phyloP scores from a whole-genome alignment of 2,113 vertebrate genomes.

The Percina caprodes region DNA sequence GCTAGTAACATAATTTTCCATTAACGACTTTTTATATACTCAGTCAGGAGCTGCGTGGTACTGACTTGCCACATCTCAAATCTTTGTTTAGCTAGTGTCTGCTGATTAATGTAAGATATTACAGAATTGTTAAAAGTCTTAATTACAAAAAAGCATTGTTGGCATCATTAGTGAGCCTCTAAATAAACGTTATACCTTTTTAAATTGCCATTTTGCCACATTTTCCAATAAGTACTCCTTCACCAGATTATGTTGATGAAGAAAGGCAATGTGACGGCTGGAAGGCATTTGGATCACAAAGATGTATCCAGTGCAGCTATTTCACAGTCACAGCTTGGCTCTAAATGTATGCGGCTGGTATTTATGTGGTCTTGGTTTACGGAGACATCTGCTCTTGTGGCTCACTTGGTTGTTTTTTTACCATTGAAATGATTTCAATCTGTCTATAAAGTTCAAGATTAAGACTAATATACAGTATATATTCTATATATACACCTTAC shows the following conservation, averaged over 20 bases:
- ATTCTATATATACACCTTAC: no score
- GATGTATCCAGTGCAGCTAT: background rate
- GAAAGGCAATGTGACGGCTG: background rate
- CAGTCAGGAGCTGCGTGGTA: background rate
- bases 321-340: background rate
- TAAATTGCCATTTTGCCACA: background rate
- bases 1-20: background rate
- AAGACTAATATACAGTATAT: no score
- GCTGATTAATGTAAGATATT: background rate
- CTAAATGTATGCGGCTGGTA: constrained; percentile 1
- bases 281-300: background rate
- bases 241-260: background rate
- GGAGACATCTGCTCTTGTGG: constrained; percentile 3
- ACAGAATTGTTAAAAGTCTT: background rate
- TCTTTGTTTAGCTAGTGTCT: background rate
- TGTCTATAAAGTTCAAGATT: background rate
- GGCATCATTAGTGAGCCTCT: background rate
- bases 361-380: constrained; percentile 2
- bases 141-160: no score
- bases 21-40: background rate
- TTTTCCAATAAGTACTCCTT: background rate
- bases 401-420: background rate
- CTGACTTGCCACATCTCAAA: background rate
- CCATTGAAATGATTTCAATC: background rate
- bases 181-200: background rate